Conservation (phyloP, 2,888 invertebrate genomes). For the Tiphia femorata region DNA sequence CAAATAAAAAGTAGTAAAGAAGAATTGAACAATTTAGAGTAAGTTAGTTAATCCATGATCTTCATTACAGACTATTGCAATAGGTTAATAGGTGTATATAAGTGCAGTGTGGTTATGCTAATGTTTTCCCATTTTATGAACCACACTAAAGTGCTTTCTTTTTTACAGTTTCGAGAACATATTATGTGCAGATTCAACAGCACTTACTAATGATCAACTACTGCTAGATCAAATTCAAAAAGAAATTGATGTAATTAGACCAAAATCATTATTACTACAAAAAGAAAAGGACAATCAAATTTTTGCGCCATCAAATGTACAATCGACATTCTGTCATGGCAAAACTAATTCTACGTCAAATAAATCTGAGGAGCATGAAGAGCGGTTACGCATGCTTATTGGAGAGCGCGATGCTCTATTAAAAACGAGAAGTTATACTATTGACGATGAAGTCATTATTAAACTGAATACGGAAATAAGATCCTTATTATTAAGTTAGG, state of each 20-base stretch:
- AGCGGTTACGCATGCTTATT: conserved; percentile 69
- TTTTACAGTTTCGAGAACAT: conserved; percentile 57
- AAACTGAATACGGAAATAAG: conserved; percentile 72
- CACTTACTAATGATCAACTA: conserved; percentile 58
- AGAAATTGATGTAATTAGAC: conserved; percentile 58
- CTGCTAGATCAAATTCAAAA: conserved; percentile 58
- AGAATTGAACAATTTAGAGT: conserved; percentile 60
- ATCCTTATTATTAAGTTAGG: conserved; percentile 68
- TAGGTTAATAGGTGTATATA: conserved; percentile 44
- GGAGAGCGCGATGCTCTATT: conserved; percentile 71
- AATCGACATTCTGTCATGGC: too few species aligned
- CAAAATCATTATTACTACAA: conserved; percentile 39
- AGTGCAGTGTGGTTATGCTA: not conserved
- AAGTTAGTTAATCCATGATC: conserved; percentile 17
- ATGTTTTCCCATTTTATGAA: too few species aligned
- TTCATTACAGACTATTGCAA: not conserved
- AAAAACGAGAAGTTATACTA: conserved; percentile 68
- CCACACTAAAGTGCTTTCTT: conserved; percentile 6
- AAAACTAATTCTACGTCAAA: too few species aligned
- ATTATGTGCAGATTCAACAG: conserved; percentile 55
- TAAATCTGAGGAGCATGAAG: conserved; percentile 67
- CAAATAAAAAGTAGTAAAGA: conserved; percentile 70
- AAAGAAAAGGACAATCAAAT: conserved; percentile 27
- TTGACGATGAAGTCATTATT: conserved; percentile 69
- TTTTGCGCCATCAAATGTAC: conserved; percentile 35